These are phyloP conservation scores for Drosophila triauraria DNA, from an alignment of 1,140 invertebrate genomes.

Conservation along the genomic window DNA sequence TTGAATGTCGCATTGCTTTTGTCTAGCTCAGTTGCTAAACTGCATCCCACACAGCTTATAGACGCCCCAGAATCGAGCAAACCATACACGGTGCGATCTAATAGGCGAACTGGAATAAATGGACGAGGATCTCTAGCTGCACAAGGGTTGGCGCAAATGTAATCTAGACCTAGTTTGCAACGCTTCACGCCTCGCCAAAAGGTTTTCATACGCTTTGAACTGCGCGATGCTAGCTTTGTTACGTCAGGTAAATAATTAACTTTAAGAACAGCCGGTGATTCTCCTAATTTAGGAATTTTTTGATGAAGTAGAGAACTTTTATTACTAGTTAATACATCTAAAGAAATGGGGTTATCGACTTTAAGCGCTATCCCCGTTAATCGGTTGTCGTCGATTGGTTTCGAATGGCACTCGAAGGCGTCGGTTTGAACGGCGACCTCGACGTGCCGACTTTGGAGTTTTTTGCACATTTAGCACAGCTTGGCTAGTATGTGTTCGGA, in stretches of 20 bases:
- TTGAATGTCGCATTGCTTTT: neutral
- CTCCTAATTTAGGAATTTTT: neutral
- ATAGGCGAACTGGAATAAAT: constrained; percentile 1
- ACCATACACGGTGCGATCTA: constrained; percentile 2
- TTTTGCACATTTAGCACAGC: too few relatives aligned
- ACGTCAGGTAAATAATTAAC: neutral
- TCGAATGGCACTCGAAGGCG: too few relatives aligned
- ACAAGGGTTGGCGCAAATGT: neutral
- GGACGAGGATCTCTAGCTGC: constrained; percentile 1
- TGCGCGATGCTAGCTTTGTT: neutral
- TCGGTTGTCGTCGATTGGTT: too few relatives aligned
- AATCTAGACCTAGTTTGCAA: neutral
- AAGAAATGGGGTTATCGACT: too few relatives aligned
- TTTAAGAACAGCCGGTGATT: neutral
- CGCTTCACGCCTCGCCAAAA: neutral
- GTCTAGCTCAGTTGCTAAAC: neutral
- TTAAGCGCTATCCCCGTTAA: too few relatives aligned
- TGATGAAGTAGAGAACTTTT: neutral
- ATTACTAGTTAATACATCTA: neutral
- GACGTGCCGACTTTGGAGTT: too few relatives aligned
- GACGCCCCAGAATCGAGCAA: neutral
- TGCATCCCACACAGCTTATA: constrained; percentile 4
- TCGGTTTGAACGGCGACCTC: too few relatives aligned
- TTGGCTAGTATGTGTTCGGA: too few relatives aligned
- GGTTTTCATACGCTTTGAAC: neutral